Evolutionary conservation across 64 coral and sea anemone species (phyloP).

Genomic region (Dendrophyllia cribrosa): DNA sequence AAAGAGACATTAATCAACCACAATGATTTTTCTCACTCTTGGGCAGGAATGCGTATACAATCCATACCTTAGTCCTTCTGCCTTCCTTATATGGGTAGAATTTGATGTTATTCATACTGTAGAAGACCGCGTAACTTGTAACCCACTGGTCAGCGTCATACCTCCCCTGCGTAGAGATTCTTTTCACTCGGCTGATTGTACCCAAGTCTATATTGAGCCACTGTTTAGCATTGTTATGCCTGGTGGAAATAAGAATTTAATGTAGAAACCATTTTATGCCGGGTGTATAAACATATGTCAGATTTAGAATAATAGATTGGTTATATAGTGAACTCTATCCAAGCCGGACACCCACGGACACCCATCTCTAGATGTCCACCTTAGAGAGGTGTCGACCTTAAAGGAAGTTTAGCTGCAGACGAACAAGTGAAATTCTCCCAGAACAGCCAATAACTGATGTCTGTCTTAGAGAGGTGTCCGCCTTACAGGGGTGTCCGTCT

Average conservation of each 20-base stretch:
- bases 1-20: too few relatives aligned
- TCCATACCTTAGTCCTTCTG: slow-evolving; percentile 36
- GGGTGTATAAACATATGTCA: too few relatives aligned
- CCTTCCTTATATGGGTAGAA: slow-evolving; percentile 51
- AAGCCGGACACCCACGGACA: too few relatives aligned
- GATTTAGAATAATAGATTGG: too few relatives aligned
- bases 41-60: neutral
- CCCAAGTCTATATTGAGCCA: slow-evolving; percentile 69
- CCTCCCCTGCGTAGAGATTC: slow-evolving; percentile 60
- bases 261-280: neutral
- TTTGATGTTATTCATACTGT: slow-evolving; percentile 40
- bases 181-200: slow-evolving; percentile 25
- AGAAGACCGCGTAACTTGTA: slow-evolving; percentile 54
- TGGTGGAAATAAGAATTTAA: neutral
- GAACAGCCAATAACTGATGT: too few relatives aligned
- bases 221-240: slow-evolving; percentile 52
- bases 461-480: too few relatives aligned
- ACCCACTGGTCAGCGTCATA: slow-evolving; percentile 67
- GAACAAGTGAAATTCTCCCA: too few relatives aligned
- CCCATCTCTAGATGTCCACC: too few relatives aligned
- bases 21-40: neutral
- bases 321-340: too few relatives aligned
- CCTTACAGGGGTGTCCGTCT: too few relatives aligned
- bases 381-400: too few relatives aligned
- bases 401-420: too few relatives aligned